Base-by-base conservation (phyloP, 1,140 invertebrate species). In the Notospermus geniculatus region DNA sequence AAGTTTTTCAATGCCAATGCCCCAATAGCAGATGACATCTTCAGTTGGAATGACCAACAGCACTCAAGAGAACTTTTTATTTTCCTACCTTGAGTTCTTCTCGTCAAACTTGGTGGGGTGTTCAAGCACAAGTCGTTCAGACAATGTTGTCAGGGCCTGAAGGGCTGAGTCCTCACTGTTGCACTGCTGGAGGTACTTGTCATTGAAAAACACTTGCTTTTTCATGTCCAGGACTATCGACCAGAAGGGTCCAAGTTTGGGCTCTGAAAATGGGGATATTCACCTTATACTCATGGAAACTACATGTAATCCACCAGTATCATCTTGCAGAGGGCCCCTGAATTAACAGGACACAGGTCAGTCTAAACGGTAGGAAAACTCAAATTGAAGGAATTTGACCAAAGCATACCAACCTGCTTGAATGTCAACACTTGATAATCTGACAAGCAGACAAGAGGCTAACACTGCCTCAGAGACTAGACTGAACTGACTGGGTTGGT, bases 391-490 rank as follows among this genome's bases (percentile, higher is more conserved):
- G 4, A 36, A 36, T 36, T 15, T 36, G 32, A 7, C 4, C 32
- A 17, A 2, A 39, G 15, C 28, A 56, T 56, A 56, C 60, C 54
- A 61, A 82, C 80, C 80, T 64, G 72, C 64, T 63, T 77, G 68
- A 45, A 79, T 75, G 67, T 86, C 85, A 28, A 82, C 77, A 32
- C 81, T 66, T 13, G 85, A 77, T 17, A 92, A 71, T 75, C 87
- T 88, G 15, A 92, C 78, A 43, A 95, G 76, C 17, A 93, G 80
- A 73, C 87, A 87, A 57, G 88, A 84, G 27, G 92, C 90, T 65
- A 87, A 86, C 1, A 95, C 80, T 23, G 89, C 91, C 82, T 96
- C 93, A 15, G 87, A 88, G 1, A 93, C 86, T 9, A 88, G 80
- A 50, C 84, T 74, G 27, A 81, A 69, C 77, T 86, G 76, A 22